Conservation (phyloP, 2,888 invertebrate genomes). For the Pheosia tremula region DNA sequence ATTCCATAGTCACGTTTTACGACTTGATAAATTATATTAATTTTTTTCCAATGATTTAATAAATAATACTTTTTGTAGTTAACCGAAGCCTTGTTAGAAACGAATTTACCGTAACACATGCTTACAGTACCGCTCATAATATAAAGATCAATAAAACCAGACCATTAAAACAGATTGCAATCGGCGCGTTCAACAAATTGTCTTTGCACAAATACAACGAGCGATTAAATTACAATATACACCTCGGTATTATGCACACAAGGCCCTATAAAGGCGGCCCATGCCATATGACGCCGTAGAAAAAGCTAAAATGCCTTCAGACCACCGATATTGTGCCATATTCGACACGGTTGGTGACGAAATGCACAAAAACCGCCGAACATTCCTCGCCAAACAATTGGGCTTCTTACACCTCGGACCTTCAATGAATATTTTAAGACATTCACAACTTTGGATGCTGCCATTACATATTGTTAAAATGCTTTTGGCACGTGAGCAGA, state of each 20-base stretch:
- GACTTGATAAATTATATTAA: no score
- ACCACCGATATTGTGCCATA: slow-evolving; percentile 45
- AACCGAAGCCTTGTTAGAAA: neutral
- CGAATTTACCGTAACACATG: neutral
- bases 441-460: slow-evolving; percentile 24
- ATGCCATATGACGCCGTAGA: slow-evolving; percentile 25
- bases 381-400: slow-evolving; percentile 61
- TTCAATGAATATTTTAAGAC: slow-evolving; percentile 34
- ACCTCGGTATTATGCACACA: slow-evolving; percentile 27
- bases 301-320: slow-evolving; percentile 42
- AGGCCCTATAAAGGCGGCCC: slow-evolving; percentile 18
- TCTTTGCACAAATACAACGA: slow-evolving; percentile 27
- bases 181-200: slow-evolving; percentile 33
- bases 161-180: slow-evolving; percentile 24
- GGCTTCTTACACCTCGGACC: slow-evolving; percentile 33
- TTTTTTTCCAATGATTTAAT: no score
- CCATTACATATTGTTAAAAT: slow-evolving; percentile 32
- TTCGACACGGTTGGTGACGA: slow-evolving; percentile 62
- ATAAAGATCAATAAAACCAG: slow-evolving; percentile 25
- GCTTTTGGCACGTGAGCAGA: slow-evolving; percentile 34
- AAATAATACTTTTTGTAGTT: neutral
- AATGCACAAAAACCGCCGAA: slow-evolving; percentile 37
- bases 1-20: no score
- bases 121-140: slow-evolving; percentile 2
- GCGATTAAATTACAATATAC: slow-evolving; percentile 40